Conservation (phyloP, 2,113 vertebrate species). For the Fregata magnificens region DNA sequence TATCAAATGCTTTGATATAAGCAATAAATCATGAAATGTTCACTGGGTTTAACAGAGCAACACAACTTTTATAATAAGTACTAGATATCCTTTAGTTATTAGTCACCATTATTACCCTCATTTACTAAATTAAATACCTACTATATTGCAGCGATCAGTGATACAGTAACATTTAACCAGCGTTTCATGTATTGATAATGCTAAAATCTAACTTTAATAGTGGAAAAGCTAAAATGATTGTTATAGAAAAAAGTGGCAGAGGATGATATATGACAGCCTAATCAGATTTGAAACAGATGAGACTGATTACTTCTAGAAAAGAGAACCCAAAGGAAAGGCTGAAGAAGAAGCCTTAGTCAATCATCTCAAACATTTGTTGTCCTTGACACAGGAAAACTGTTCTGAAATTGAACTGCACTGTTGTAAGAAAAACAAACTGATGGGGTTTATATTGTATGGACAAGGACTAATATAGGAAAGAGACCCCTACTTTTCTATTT, state of each 20-base stretch:
- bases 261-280: not conserved
- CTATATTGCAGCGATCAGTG: not conserved
- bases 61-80: not conserved
- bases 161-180: not conserved
- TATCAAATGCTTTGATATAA: not conserved
- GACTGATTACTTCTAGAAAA: not conserved
- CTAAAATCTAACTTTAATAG: not conserved
- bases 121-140: not conserved
- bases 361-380: not conserved
- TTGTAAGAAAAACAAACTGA: not conserved
- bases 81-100: not conserved
- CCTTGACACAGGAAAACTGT: not conserved
- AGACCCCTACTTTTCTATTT: not conserved
- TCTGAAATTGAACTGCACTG: not conserved
- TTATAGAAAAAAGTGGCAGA: not conserved
- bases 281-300: not conserved
- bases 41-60: not conserved
- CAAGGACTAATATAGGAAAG: not conserved
- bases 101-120: not conserved
- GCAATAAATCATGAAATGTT: not conserved
- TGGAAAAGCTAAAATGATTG: not conserved
- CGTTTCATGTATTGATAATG: not conserved
- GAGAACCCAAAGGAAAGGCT: not conserved
- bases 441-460: not conserved
- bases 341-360: not conserved